Evolutionary conservation across 2,113 vertebrate species (phyloP), one percentile per base, ranked within the genome.

Genomic region (Falco punctatus): DNA sequence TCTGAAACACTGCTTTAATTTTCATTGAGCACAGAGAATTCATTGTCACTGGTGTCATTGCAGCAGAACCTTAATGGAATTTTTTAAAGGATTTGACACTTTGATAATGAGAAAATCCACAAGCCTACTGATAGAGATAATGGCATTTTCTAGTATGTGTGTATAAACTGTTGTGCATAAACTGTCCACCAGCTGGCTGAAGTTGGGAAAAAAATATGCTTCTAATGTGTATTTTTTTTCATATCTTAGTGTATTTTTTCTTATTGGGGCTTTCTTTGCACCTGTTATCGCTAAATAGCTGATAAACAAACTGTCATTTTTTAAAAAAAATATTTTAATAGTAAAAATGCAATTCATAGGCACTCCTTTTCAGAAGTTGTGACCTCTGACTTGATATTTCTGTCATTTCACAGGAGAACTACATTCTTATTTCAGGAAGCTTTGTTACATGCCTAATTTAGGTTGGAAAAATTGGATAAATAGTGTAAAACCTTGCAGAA

Each of bases 1-100:
- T 94, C 92, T 55, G 67, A 94, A 90, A 88, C 35, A 64, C 72
- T 86, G 80, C 80, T 86, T 94, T 93, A 86, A 90, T 94, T 96
- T 96, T 94, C 75, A 74, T 78, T 92, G 80, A 86, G 88, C 72
- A 15, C 40, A 33, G 71, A 94, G 79, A 94, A 96, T 92, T 92
- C 92, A 78, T 92, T 97, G 90, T 88, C 90, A 64, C 69, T 81
- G 42, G 64, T 95, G 57, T 93, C 85, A 52, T 54, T 84, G 75
- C 79, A 88, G 70, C 64, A 83, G 83, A 95, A 77, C 71, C 58
- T 75, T 94, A 95, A 77, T 84, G 86, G 75, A 86, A 81, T 96
- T 94, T 95, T 96, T 86, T 67, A 14, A 92, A 90, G 88, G 75
- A 67, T 88, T 90, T 92, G 82, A 86, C 72, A 88, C 48, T 83